Base-by-base conservation (phyloP, 2,113 vertebrate species). In the Dipodomys stephensi region DNA sequence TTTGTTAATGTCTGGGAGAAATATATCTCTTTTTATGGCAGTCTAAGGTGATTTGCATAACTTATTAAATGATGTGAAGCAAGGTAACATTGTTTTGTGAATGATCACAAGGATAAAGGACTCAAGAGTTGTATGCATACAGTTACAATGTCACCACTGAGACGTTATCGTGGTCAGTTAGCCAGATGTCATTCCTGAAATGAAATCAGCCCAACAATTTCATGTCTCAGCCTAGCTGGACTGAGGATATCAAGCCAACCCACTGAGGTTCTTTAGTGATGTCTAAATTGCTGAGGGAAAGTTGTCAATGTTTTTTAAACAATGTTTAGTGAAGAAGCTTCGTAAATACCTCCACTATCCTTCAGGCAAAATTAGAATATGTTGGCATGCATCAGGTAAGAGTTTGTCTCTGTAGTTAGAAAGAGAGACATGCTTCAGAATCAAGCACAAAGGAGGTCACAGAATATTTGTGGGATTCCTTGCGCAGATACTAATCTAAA, bases 31-130 rank as follows among this genome's bases (percentile, higher is more conserved):
- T 69, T 96, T 97, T 94, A 92, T n/a, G 68, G 82, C 65, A 94
- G 53, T 87, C 94, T 96, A 87, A 85, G 57, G 60, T 84, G 95
- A 96, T 97, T 96, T 97, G 93, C 74, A n/a, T 94, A 71, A 93
- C 93, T 91, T 92, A 94, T 74, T 96, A 97, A 97, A 87, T 96
- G 92, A 95, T 89, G 74, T 92, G 96, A 98, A 96, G 80, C 82
- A 96, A 93, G 96, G 82, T 83, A 94, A 88, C 93, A 85, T 60
- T n/a, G 28, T 96, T 94, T 95, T 89, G 94, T 68, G 93, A 95
- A 86, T 44, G 91, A 90, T 92, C 94, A 88, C 9, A 28, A 95
- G 93, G 93, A 95, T 93, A 95, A n/a, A 74, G 84, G 95, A 94
- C 94, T 87, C 74, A 23, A 44, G 91, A 82, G 96, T 94, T 27